A percentile compares a stretch with the other conserved stretches of the same genome.
Conservation (phyloP, 2,888 invertebrate genomes). For the Andrena hattorfiana region DNA sequence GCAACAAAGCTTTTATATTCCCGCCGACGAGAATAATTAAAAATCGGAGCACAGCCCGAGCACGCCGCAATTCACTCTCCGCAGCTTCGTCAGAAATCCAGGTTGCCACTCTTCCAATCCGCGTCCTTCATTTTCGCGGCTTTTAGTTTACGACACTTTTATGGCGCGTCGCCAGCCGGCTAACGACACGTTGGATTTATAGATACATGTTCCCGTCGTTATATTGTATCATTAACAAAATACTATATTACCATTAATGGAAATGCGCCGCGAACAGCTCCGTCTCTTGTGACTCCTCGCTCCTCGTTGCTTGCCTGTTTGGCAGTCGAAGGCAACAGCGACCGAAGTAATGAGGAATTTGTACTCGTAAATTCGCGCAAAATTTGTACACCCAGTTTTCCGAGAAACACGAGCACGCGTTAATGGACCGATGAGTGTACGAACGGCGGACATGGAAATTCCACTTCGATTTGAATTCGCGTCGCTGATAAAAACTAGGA, state of each 20-base stretch:
- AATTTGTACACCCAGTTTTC: slow-evolving; percentile 5
- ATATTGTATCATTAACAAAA: slow-evolving; percentile 24
- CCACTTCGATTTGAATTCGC: slow-evolving; percentile 29
- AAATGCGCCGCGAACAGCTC: background rate
- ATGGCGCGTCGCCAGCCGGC: slow-evolving; percentile 32
- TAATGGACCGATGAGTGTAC: slow-evolving; percentile 12
- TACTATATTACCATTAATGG: slow-evolving; percentile 10
- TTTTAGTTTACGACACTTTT: slow-evolving; percentile 42
- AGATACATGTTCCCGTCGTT: slow-evolving; percentile 5
- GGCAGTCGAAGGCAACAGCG: too few relatives aligned
- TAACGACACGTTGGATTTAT: slow-evolving; percentile 26
- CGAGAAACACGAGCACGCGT: background rate
- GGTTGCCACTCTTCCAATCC: background rate
- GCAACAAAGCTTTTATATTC: too few relatives aligned
- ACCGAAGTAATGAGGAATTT: slow-evolving; percentile 13
- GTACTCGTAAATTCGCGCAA: background rate
- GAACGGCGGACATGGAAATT: background rate
- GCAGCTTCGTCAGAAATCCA: slow-evolving; percentile 13
- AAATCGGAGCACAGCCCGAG: background rate
- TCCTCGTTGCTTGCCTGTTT: too few relatives aligned
- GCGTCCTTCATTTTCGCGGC: slow-evolving; percentile 33
- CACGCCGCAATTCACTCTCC: slow-evolving; percentile 9
- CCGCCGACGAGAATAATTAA: background rate
- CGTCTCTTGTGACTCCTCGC: too few relatives aligned
- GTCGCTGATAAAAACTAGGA: slow-evolving; percentile 23